A percentile compares a stretch with the other conserved stretches of the same genome.
Evolutionary conservation across 2,888 invertebrate genomes (phyloP).

Genomic region (Heterodera filipjevi): DNA sequence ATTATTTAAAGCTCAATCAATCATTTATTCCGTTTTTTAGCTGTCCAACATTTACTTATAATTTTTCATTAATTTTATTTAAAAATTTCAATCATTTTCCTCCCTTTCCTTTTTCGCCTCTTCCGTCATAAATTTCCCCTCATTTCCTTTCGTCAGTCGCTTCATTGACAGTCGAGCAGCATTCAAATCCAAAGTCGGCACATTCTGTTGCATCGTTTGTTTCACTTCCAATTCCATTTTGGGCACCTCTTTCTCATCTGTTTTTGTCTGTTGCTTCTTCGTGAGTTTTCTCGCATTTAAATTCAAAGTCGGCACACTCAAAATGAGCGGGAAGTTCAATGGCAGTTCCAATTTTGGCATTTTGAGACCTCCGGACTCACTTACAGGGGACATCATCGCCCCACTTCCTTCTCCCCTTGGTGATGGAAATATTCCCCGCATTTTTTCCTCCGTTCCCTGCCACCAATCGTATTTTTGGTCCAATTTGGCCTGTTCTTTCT

Average conservation of each 20-base stretch:
- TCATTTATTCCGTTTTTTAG: too few relatives aligned
- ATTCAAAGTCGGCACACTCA: neutral
- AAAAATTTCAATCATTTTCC: neutral
- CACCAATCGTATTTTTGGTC: neutral
- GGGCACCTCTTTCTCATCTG: neutral
- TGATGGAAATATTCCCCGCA: neutral
- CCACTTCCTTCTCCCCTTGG: neutral
- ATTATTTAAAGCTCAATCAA: too few relatives aligned
- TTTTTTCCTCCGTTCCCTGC: neutral
- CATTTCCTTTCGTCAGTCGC: neutral
- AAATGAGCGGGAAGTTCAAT: neutral
- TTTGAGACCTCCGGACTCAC: neutral
- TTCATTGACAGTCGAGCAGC: neutral
- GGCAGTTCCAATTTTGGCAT: neutral
- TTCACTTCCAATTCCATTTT: neutral
- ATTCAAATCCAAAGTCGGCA: neutral
- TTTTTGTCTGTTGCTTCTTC: neutral
- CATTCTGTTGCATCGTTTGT: neutral
- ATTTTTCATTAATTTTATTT: neutral
- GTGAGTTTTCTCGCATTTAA: neutral
- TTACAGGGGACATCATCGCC: neutral
- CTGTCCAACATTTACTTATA: too few relatives aligned
- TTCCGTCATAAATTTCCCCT: neutral
- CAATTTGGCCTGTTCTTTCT: neutral
- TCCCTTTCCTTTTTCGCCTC: neutral